These are phyloP conservation scores for Melanogrammus aeglefinus DNA, from an alignment of 2,797 vertebrate species.

Conservation along the genomic window DNA sequence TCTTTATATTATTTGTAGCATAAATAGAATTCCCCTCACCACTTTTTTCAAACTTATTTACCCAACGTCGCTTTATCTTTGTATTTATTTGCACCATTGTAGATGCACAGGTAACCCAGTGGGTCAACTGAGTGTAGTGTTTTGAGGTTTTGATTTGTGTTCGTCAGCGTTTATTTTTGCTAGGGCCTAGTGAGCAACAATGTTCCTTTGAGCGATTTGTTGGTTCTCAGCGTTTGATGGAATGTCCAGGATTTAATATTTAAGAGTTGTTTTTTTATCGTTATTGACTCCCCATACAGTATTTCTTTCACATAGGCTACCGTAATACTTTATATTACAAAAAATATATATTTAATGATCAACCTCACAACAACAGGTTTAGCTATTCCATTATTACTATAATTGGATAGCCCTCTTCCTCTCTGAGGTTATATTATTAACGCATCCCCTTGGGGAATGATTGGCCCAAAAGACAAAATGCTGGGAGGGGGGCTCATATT, in stretches of 20 bases:
- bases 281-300: too few relatives aligned
- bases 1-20: neutral
- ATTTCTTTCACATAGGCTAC: too few relatives aligned
- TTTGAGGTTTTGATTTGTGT: neutral
- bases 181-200: too few relatives aligned
- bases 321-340: too few relatives aligned
- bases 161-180: neutral
- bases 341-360: too few relatives aligned
- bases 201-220: too few relatives aligned
- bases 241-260: too few relatives aligned
- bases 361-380: too few relatives aligned
- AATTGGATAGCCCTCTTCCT: neutral
- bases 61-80: neutral
- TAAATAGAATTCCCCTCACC: too few relatives aligned
- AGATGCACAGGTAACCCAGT: neutral
- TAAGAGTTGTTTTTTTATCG: too few relatives aligned
- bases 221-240: too few relatives aligned
- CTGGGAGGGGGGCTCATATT: neutral
- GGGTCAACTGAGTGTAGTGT: neutral
- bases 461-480: neutral
- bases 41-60: too few relatives aligned
- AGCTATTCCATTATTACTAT: neutral
- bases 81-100: neutral
- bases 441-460: neutral
- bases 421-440: neutral